Conservation (phyloP, 92 coral and sea anemone species). For the Hydrozoanthus gracilis region DNA sequence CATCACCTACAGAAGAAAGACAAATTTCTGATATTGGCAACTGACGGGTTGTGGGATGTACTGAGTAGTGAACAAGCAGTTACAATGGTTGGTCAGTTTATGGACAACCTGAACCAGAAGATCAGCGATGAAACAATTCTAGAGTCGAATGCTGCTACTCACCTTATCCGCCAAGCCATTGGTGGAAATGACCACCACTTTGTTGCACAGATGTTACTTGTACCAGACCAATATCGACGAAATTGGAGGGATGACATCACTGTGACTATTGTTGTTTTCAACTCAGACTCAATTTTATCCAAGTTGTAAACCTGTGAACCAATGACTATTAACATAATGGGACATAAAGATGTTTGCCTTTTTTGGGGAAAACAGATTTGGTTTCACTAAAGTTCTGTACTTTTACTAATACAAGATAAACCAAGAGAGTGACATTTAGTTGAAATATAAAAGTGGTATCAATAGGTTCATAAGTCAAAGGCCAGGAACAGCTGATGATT, state of each 20-base stretch:
- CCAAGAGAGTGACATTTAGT: too few relatives aligned
- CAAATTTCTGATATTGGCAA: conserved; percentile 92
- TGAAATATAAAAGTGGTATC: too few relatives aligned
- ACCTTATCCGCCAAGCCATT: conserved; percentile 92
- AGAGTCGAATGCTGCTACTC: conserved; percentile 90
- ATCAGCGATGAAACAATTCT: conserved; percentile 31
- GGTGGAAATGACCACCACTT: conserved; percentile 95
- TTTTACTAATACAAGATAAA: too few relatives aligned
- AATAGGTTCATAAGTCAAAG: too few relatives aligned
- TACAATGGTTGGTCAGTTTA: conserved; percentile 83
- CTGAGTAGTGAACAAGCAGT: conserved; percentile 90
- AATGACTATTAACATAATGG: not conserved
- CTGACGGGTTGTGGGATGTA: conserved; percentile 97
- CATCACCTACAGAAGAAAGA: conserved; percentile 76
- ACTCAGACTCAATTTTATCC: conserved; percentile 54
- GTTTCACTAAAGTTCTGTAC: too few relatives aligned
- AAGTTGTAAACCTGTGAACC: not conserved
- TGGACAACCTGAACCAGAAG: conserved; percentile 57
- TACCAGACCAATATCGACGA: conserved; percentile 93
- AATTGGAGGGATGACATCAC: conserved; percentile 99
- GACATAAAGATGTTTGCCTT: too few relatives aligned
- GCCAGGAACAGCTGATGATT: too few relatives aligned
- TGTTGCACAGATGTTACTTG: conserved; percentile 92
- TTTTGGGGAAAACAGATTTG: too few relatives aligned
- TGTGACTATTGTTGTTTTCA: conserved; percentile 92